Percentiles rank a stretch among this genome's conserved stretches.
phyloP scores from a whole-genome alignment of 1,140 invertebrate genomes.

The Vanessa atalanta region DNA sequence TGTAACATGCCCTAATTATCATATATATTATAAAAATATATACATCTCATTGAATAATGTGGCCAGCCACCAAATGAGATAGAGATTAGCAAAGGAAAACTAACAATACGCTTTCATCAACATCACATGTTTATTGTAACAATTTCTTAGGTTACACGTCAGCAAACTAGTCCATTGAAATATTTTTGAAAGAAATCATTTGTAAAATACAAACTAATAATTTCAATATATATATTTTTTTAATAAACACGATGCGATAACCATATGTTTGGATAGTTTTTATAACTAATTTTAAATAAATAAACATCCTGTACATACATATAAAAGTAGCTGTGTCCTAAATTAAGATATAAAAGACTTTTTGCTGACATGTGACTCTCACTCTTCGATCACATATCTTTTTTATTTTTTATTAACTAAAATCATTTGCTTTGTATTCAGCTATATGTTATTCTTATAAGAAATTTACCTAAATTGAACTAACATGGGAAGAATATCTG shows the following conservation, averaged over 20 bases:
- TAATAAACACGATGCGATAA: not conserved
- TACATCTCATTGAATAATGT: conserved; percentile 59
- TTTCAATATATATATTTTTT: not conserved
- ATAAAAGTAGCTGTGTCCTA: not conserved
- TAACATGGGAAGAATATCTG: conserved; percentile 11
- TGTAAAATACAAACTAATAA: not conserved
- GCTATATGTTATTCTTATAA: conserved; percentile 15
- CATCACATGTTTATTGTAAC: conserved; percentile 43
- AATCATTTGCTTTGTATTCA: conserved; percentile 1
- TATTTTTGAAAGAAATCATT: not conserved
- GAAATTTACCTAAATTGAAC: conserved; percentile 27
- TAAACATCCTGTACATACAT: too few species aligned
- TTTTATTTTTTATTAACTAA: not conserved
- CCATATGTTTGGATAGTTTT: too few species aligned
- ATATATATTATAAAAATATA: conserved; percentile 72
- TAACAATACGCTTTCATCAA: conserved; percentile 39
- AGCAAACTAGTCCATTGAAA: conserved; percentile 5
- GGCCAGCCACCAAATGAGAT: conserved; percentile 57
- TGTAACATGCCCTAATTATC: conserved; percentile 60
- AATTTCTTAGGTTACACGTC: conserved; percentile 36
- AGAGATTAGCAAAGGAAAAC: conserved; percentile 38
- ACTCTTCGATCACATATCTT: conserved; percentile 8
- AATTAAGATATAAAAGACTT: not conserved
- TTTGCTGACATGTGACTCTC: conserved; percentile 10
- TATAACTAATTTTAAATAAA: too few species aligned